Percentiles rank a stretch among this genome's conserved stretches.
phyloP scores from a whole-genome alignment of 1,140 invertebrate genomes.

The Vanessa tameamea region DNA sequence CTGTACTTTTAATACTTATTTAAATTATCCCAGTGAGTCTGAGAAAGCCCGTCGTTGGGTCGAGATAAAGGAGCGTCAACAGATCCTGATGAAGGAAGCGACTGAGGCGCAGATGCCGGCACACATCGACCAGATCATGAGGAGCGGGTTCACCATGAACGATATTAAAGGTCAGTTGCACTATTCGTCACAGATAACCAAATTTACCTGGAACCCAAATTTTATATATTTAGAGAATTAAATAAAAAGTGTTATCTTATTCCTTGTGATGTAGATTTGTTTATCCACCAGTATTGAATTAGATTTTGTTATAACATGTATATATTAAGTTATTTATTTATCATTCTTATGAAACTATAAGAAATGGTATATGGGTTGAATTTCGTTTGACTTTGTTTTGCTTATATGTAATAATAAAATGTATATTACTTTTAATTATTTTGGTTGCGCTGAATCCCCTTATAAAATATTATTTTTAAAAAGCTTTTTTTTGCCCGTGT shows the following conservation, averaged over 20 bases:
- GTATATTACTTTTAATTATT: neutral
- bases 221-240: too few relatives aligned
- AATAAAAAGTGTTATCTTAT: too few relatives aligned
- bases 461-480: neutral
- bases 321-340: too few relatives aligned
- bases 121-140: constrained; percentile 95
- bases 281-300: neutral
- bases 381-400: too few relatives aligned
- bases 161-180: constrained; percentile 90
- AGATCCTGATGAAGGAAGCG: constrained; percentile 86
- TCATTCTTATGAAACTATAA: too few relatives aligned
- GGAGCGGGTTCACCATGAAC: constrained; percentile 95
- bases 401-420: neutral
- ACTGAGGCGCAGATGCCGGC: constrained; percentile 85
- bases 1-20: too few relatives aligned
- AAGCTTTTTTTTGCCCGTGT: constrained; percentile 22
- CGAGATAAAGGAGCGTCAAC: constrained; percentile 92
- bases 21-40: constrained; percentile 82
- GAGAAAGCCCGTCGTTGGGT: constrained; percentile 93
- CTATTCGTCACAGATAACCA: too few relatives aligned
- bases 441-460: neutral
- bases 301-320: neutral
- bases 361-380: too few relatives aligned
- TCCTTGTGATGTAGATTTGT: too few relatives aligned
- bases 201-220: too few relatives aligned